Evolutionary conservation across 2,888 invertebrate genomes (phyloP).

Genomic region (Eilema depressum): DNA sequence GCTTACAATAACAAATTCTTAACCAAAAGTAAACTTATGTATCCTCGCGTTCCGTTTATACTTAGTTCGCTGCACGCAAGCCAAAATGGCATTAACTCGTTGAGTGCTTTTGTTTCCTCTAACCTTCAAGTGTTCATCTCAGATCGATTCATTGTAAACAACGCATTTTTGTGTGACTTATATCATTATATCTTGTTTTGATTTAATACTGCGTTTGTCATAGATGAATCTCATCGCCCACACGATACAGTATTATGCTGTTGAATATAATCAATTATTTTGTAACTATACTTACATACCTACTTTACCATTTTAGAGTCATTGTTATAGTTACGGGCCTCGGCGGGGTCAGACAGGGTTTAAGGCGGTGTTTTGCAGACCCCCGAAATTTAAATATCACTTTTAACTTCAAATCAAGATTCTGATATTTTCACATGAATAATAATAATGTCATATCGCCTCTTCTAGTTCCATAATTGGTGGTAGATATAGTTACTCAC

Average conservation of each 20-base stretch:
- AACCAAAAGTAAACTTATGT: slow-evolving; percentile 83
- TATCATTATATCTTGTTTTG: slow-evolving; percentile 14
- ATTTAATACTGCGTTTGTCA: slow-evolving; percentile 14
- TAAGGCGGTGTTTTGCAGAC: too few relatives aligned
- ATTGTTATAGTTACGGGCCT: neutral
- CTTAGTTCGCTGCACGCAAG: slow-evolving; percentile 46
- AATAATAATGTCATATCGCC: too few relatives aligned
- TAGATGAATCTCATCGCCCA: slow-evolving; percentile 11
- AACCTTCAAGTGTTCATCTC: slow-evolving; percentile 56
- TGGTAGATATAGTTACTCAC: too few relatives aligned
- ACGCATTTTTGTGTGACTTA: slow-evolving; percentile 22
- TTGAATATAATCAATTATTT: neutral
- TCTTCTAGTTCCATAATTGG: too few relatives aligned
- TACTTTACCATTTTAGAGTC: neutral
- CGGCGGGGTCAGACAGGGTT: too few relatives aligned
- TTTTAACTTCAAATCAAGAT: too few relatives aligned
- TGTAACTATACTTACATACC: neutral
- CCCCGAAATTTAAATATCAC: too few relatives aligned
- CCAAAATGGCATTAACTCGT: slow-evolving; percentile 70
- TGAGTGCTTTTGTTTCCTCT: slow-evolving; percentile 61
- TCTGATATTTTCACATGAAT: too few relatives aligned
- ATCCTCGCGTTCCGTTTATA: slow-evolving; percentile 73
- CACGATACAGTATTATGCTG: neutral
- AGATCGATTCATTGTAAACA: slow-evolving; percentile 54
- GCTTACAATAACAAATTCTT: slow-evolving; percentile 85